Conservation (phyloP, 2,888 invertebrate species). For the Acanthosepion pharaonis region DNA sequence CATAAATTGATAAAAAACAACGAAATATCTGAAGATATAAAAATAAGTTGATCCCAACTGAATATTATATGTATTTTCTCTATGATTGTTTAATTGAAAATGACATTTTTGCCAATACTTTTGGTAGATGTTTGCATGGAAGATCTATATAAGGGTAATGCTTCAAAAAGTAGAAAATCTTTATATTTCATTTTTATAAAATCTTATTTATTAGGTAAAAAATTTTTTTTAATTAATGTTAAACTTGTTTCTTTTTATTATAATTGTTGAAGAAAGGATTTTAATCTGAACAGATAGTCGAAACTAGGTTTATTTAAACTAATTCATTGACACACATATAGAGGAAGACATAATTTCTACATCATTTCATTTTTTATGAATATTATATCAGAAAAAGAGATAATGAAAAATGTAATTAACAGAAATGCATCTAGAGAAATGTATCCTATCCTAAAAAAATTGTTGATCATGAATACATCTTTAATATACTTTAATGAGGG, state of each 20-base stretch:
- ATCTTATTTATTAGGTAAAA: constrained; percentile 25
- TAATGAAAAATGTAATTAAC: no score
- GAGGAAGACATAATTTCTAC: no score
- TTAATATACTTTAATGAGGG: no score
- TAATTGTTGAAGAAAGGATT: no score
- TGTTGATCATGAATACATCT: no score
- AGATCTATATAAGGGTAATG: not conserved
- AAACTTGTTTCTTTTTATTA: not conserved
- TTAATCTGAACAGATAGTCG: no score
- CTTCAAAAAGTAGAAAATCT: not conserved
- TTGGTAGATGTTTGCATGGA: not conserved
- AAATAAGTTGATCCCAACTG: not conserved
- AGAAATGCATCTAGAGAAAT: no score
- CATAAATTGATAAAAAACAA: not conserved
- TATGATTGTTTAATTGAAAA: not conserved
- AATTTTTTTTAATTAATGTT: not conserved
- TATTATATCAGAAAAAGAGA: no score
- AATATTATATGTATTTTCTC: not conserved
- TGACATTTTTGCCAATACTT: not conserved
- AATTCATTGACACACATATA: no score
- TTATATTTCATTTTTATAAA: not conserved
- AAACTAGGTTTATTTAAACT: no score
- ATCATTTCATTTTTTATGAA: no score
- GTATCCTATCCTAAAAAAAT: no score
- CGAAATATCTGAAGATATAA: not conserved